A percentile compares a stretch with the other conserved stretches of the same genome.
Evolutionary conservation across 1,140 invertebrate genomes (phyloP).

Genomic region (Nasonia longicornis): DNA sequence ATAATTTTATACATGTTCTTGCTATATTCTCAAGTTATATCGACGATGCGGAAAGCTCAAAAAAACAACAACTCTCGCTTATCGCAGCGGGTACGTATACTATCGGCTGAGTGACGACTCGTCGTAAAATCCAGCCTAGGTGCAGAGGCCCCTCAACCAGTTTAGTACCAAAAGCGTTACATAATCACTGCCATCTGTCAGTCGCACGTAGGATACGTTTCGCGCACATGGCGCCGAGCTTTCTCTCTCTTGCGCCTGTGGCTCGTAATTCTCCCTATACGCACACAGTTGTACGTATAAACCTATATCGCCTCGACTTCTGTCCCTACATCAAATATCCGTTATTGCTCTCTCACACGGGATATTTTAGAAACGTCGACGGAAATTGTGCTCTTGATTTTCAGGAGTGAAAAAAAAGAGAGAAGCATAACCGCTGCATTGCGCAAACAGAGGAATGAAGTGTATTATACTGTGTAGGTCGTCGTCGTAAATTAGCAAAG

Average conservation of each 20-base stretch:
- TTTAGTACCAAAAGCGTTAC: conserved; percentile 46
- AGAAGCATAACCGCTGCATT: too few relatives aligned
- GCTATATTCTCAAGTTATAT: too few relatives aligned
- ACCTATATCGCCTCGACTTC: background rate
- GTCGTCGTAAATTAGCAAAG: conserved; percentile 42
- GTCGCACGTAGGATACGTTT: conserved; percentile 37
- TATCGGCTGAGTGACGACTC: conserved; percentile 14
- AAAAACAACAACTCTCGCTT: background rate
- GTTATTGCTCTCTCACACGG: background rate
- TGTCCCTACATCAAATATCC: background rate
- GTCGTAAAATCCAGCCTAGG: conserved; percentile 17
- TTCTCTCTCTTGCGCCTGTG: conserved; percentile 7
- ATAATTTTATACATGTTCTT: too few relatives aligned
- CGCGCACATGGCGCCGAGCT: conserved; percentile 48
- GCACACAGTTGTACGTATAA: too few relatives aligned
- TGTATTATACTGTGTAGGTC: background rate
- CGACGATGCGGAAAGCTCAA: too few relatives aligned
- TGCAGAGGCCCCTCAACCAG: conserved; percentile 4
- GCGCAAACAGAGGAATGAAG: too few relatives aligned
- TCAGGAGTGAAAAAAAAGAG: too few relatives aligned
- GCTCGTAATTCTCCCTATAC: conserved; percentile 26
- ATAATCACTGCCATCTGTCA: conserved; percentile 6
- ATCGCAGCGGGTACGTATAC: background rate
- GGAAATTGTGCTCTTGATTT: too few relatives aligned
- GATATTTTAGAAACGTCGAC: too few relatives aligned